These are phyloP conservation scores for Tilapia sparmanii DNA, from an alignment of 2,113 vertebrate genomes.

Conservation along the genomic window DNA sequence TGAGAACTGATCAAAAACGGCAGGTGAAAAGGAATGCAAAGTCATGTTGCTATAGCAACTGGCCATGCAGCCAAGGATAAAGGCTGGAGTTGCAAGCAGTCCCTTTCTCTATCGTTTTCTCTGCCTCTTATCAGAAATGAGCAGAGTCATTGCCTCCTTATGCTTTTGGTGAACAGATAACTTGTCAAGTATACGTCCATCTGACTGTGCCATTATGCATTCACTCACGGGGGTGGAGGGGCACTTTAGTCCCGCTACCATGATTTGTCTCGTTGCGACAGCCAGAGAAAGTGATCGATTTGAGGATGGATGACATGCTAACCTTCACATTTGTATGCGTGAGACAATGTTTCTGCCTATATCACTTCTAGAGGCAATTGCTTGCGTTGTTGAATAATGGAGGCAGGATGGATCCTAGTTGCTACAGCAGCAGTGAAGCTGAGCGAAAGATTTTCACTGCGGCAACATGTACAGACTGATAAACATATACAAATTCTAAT, in stretches of 20 bases:
- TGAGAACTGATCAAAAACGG: slow-evolving; percentile 67
- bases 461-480: not conserved
- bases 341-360: slow-evolving; percentile 40
- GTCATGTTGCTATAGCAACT: slow-evolving; percentile 76
- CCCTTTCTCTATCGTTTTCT: slow-evolving; percentile 13
- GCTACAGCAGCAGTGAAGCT: slow-evolving; percentile 29
- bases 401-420: slow-evolving; percentile 21
- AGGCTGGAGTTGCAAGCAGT: slow-evolving; percentile 51
- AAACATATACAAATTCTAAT: not conserved
- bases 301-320: slow-evolving; percentile 38
- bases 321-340: slow-evolving; percentile 50
- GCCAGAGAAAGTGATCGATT: slow-evolving; percentile 4
- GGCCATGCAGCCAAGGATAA: slow-evolving; percentile 53
- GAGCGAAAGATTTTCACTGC: slow-evolving; percentile 3
- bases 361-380: slow-evolving; percentile 37
- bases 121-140: not conserved
- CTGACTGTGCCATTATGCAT: slow-evolving; percentile 19
- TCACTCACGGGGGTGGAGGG: not conserved
- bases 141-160: slow-evolving; percentile 27
- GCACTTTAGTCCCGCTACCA: slow-evolving; percentile 6
- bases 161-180: slow-evolving; percentile 36
- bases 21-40: slow-evolving; percentile 74
- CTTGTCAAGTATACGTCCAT: slow-evolving; percentile 27
- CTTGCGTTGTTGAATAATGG: slow-evolving; percentile 36
- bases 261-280: not conserved